Conservation (phyloP, 2,797 vertebrate genomes). For the Acanthurus lineatus region DNA sequence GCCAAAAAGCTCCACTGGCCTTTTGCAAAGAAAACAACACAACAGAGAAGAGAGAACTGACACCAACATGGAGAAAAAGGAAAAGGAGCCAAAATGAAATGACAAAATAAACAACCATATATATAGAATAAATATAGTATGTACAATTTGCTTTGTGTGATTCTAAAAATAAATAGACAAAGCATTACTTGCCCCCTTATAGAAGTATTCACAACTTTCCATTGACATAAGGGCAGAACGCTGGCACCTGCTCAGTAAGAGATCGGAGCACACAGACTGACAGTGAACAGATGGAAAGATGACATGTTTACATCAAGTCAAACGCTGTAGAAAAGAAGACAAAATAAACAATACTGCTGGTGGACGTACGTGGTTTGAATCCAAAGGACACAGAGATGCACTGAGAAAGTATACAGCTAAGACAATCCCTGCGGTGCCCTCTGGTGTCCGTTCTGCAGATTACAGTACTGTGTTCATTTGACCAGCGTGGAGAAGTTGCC, state of each 20-base stretch:
- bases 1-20: slow-evolving; percentile 76
- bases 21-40: slow-evolving; percentile 65
- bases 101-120: slow-evolving; percentile 87
- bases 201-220: slow-evolving; percentile 87
- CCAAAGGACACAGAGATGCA: slow-evolving; percentile 37
- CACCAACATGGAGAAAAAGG: slow-evolving; percentile 62
- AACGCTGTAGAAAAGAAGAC: slow-evolving; percentile 40
- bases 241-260: slow-evolving; percentile 75
- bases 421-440: slow-evolving; percentile 58
- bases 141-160: slow-evolving; percentile 88
- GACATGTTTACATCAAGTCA: slow-evolving; percentile 45
- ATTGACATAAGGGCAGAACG: slow-evolving; percentile 72
- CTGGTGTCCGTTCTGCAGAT: slow-evolving; percentile 68
- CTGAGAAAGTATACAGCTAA: slow-evolving; percentile 31
- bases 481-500: slow-evolving; percentile 46
- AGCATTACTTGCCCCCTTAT: slow-evolving; percentile 82
- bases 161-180: slow-evolving; percentile 90
- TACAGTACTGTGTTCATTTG: slow-evolving; percentile 72
- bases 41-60: slow-evolving; percentile 59
- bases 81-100: slow-evolving; percentile 79
- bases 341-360: slow-evolving; percentile 14
- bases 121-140: slow-evolving; percentile 92
- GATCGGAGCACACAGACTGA: slow-evolving; percentile 53
- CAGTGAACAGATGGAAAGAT: slow-evolving; percentile 48
- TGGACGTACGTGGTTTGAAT: slow-evolving; percentile 22